Percentiles rank a stretch among this genome's conserved stretches.
Evolutionary conservation across 2,888 invertebrate species (phyloP).

Genomic region (Thalpophila matura): DNA sequence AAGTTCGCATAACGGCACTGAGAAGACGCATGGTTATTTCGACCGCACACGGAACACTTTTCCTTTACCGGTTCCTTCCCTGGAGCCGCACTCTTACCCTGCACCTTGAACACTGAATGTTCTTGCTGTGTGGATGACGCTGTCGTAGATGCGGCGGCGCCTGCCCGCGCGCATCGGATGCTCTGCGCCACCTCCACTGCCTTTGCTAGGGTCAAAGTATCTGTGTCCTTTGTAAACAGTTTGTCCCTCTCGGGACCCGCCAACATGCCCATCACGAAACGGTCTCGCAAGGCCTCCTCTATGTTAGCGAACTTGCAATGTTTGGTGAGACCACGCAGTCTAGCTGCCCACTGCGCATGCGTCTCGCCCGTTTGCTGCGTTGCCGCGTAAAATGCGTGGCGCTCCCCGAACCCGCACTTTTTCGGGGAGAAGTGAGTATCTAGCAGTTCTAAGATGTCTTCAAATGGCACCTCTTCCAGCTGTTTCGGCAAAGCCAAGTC

Average conservation of each 20-base stretch:
- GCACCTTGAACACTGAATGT: slow-evolving; percentile 12
- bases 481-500: neutral
- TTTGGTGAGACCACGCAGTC: slow-evolving; percentile 53
- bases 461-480: neutral
- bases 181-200: slow-evolving; percentile 51
- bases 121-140: neutral
- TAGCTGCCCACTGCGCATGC: slow-evolving; percentile 57
- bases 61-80: neutral
- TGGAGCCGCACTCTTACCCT: too few species aligned
- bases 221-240: too few species aligned
- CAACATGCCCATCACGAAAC: too few species aligned
- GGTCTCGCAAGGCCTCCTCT: too few species aligned
- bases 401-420: slow-evolving; percentile 56
- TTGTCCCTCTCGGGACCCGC: too few species aligned
- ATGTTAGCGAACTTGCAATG: too few species aligned
- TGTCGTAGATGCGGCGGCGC: neutral
- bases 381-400: slow-evolving; percentile 59
- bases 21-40: slow-evolving; percentile 46
- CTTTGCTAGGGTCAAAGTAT: neutral
- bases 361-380: slow-evolving; percentile 54
- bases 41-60: slow-evolving; percentile 58
- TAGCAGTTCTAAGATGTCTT: neutral
- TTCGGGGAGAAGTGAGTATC: slow-evolving; percentile 15
- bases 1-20: slow-evolving; percentile 55
- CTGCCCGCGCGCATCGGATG: slow-evolving; percentile 28